Evolutionary conservation across 2,888 invertebrate species (phyloP).

Genomic region (Melinaea menophilus): DNA sequence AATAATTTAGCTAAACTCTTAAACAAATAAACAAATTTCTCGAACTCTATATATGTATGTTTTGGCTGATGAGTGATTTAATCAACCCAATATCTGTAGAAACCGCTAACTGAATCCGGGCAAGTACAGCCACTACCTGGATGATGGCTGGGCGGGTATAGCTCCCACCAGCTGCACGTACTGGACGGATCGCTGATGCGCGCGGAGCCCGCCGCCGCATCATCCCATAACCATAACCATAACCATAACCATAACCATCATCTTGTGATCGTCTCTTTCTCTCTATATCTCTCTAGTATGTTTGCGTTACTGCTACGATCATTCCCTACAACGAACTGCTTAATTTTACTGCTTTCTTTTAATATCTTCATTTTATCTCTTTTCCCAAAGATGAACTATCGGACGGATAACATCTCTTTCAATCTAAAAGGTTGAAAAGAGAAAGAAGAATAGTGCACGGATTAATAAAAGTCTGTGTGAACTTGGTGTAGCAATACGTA

Average conservation of each 20-base stretch:
- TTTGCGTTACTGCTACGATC: no score
- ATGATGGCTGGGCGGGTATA: slow-evolving; percentile 96
- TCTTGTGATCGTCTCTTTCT: not conserved
- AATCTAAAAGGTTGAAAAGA: slow-evolving; percentile 51
- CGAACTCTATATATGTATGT: not conserved
- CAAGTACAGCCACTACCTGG: slow-evolving; percentile 96
- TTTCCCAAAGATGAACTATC: slow-evolving; percentile 91
- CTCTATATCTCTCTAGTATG: no score
- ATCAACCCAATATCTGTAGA: slow-evolving; percentile 45
- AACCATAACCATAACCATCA: no score
- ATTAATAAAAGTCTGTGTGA: slow-evolving; percentile 57
- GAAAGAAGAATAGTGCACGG: slow-evolving; percentile 42
- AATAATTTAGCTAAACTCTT: no score
- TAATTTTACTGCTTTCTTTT: no score
- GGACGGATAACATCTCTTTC: slow-evolving; percentile 73
- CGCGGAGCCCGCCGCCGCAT: slow-evolving; percentile 92
- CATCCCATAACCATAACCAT: no score
- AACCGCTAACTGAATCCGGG: slow-evolving; percentile 96
- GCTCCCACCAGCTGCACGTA: slow-evolving; percentile 92
- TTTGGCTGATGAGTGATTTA: not conserved
- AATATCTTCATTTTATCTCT: no score
- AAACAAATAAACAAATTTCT: no score
- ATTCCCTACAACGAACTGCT: no score
- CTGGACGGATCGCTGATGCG: slow-evolving; percentile 96
- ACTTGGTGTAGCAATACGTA: slow-evolving; percentile 44